Base-by-base conservation (phyloP, 2,113 vertebrate species). In the Chionis minor region DNA sequence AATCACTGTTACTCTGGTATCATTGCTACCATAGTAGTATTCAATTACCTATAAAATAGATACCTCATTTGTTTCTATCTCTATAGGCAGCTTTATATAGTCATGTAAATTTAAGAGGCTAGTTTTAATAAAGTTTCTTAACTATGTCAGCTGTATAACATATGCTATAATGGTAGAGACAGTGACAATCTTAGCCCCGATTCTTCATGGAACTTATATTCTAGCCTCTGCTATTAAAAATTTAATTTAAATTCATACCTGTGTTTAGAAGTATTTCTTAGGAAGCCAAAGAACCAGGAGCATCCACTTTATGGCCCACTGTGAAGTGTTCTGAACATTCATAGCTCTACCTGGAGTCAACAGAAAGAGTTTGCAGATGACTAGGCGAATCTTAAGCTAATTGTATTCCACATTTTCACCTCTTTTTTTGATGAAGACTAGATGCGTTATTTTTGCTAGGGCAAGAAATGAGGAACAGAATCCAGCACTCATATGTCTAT, bases 361-460 rank as follows among this genome's bases (percentile, higher is more conserved):
- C 2, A 28, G 54, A 62, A 94, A 65, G 35, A 75, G 17, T 61
- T 59, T 88, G 11, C 71, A 90, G 62, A 10, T 81, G 18, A 73
- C 17, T 35, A 54, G 38, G 18, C 93, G 30, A 80, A 40, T 42
- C 8, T 3, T 18, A 66, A 82, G 38, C 30, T 91, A 66, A 80
- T 51, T 45, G 26, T 58, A 83, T 58, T 86, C 55, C 22, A 78
- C 0, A 0, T 9, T 94, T 94, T 66, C 81, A 22, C 22, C 10
- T 81, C 19, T 74, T 44, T 90, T 45, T n/a, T 40, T 5, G 12
- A 66, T 14, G 20, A 80, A 58, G n/a, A 45, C 56, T 83, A 35
- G 32, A 49, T 42, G 81, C 49, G 75, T 92, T 94, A 63, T 92
- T 94, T 96, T 82, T 77, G n/a, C 51, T 58, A 90, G 88, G 75